Conservation (phyloP, 2,113 vertebrate genomes). For the Polypterus bichir region DNA sequence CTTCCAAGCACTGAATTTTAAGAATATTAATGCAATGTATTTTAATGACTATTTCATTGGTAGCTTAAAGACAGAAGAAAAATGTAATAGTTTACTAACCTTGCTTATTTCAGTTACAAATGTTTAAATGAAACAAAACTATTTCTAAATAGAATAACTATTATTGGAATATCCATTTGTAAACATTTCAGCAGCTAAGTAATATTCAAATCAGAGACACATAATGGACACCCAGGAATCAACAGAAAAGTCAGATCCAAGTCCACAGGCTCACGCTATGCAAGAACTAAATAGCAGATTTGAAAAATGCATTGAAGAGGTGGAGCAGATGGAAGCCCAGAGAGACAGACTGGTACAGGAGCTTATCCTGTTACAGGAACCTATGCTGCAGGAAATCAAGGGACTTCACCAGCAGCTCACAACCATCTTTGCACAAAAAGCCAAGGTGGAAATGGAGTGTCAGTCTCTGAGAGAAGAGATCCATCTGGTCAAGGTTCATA, state of each 20-base stretch:
- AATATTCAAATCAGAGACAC: no score
- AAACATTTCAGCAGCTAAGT: no score
- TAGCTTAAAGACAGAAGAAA: no score
- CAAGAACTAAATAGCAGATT: constrained; percentile 47
- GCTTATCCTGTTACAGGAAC: constrained; percentile 57
- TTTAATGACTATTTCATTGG: no score
- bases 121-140: no score
- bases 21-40: no score
- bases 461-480: constrained; percentile 65
- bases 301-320: constrained; percentile 65
- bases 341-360: constrained; percentile 63
- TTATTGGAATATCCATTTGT: no score
- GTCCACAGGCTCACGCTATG: constrained; percentile 14
- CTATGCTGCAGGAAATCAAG: constrained; percentile 50
- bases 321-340: constrained; percentile 58
- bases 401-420: constrained; percentile 59
- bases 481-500: constrained; percentile 57
- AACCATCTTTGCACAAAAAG: constrained; percentile 56
- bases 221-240: constrained; percentile 6
- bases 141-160: no score
- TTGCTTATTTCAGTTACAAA: no score
- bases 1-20: no score
- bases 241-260: constrained; percentile 10
- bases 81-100: no score
- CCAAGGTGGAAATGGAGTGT: constrained; percentile 66